A percentile compares a stretch with the other conserved stretches of the same genome.
These are phyloP conservation scores for Pachyramphus minor DNA, from an alignment of 2,113 vertebrate genomes.

Conservation along the genomic window DNA sequence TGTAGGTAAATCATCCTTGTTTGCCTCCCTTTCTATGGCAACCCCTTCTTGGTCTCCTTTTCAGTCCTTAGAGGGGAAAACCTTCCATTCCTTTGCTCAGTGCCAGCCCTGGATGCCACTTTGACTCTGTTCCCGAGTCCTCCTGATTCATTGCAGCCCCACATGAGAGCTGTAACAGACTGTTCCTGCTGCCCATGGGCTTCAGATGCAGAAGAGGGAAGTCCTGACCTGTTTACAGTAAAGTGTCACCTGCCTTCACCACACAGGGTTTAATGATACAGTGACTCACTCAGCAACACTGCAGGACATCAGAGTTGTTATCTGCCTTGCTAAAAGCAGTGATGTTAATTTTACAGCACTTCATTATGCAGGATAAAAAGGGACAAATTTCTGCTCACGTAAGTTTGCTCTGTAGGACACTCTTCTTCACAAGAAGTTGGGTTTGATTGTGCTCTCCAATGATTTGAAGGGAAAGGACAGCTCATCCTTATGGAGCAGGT, in stretches of 20 bases:
- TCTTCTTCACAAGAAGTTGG: accelerated
- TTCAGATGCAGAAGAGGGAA: not conserved
- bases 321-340: not conserved
- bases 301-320: not conserved
- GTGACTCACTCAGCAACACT: not conserved
- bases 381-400: not conserved
- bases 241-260: not conserved
- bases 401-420: not conserved
- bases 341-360: not conserved
- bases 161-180: not conserved
- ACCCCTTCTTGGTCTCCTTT: not conserved
- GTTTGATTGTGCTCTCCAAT: accelerated
- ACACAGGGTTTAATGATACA: not conserved
- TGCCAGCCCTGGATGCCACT: not conserved
- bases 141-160: not conserved
- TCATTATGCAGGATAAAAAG: not conserved
- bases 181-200: not conserved
- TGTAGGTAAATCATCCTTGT: not conserved
- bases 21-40: not conserved
- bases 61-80: not conserved
- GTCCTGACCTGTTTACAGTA: not conserved
- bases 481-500: not conserved
- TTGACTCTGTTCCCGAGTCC: not conserved
- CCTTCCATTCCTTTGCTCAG: not conserved
- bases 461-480: not conserved